These are phyloP conservation scores for Aelia acuminata DNA, from an alignment of 2,888 invertebrate genomes.

Conservation along the genomic window DNA sequence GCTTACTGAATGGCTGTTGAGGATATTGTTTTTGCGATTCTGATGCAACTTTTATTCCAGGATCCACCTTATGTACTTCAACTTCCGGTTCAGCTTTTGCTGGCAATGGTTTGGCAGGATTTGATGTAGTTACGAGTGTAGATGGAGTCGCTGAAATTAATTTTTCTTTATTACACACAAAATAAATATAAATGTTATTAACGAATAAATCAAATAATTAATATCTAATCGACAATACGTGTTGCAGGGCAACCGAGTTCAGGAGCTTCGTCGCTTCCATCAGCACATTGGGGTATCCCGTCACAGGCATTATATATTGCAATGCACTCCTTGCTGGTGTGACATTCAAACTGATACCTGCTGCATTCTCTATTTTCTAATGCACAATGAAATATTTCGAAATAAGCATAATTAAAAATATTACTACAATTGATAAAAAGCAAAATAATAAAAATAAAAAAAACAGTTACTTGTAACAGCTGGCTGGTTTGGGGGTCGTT, in stretches of 20 bases:
- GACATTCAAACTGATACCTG: slow-evolving; percentile 89
- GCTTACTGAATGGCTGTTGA: slow-evolving; percentile 56
- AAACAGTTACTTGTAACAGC: slow-evolving; percentile 48
- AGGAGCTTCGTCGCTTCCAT: slow-evolving; percentile 91
- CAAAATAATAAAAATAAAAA: not conserved
- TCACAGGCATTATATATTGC: slow-evolving; percentile 96
- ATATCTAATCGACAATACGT: slow-evolving; percentile 4
- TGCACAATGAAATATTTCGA: not conserved
- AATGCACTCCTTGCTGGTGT: slow-evolving; percentile 87
- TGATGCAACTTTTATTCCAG: not conserved
- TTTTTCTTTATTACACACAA: not conserved
- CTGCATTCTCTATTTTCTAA: slow-evolving; percentile 75
- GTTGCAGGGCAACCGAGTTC: slow-evolving; percentile 81
- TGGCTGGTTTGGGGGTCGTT: slow-evolving; percentile 49
- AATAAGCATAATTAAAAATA: not conserved
- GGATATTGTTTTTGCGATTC: slow-evolving; percentile 29
- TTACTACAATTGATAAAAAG: not conserved
- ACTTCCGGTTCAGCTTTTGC: slow-evolving; percentile 26
- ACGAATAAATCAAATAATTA: not conserved
- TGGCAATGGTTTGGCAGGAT: slow-evolving; percentile 16
- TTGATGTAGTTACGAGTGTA: slow-evolving; percentile 53
- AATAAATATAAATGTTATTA: not conserved
- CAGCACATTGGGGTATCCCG: slow-evolving; percentile 91
- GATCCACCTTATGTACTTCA: slow-evolving; percentile 48
- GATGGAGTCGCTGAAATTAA: slow-evolving; percentile 47